Percentiles rank a stretch among this genome's conserved stretches.
These are phyloP conservation scores for Echinops telfairi DNA, from an alignment of 2,113 vertebrate genomes.

Conservation along the genomic window DNA sequence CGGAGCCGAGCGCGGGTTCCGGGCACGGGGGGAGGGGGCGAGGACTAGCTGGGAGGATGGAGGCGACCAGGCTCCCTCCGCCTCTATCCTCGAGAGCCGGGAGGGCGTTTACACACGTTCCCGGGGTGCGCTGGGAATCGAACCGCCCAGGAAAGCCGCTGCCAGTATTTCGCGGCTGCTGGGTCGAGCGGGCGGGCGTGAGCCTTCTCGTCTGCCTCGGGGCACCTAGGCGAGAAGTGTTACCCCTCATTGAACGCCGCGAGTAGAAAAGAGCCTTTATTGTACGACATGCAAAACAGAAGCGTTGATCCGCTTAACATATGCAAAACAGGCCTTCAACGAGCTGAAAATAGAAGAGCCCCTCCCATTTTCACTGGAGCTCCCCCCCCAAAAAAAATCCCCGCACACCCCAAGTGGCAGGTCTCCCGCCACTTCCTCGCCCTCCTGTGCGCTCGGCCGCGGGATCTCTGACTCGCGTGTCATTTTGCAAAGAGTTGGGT, in stretches of 20 bases:
- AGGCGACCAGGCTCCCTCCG: slow-evolving; percentile 64
- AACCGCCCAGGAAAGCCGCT: slow-evolving; percentile 71
- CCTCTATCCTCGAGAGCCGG: slow-evolving; percentile 10
- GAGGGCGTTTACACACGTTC: slow-evolving; percentile 75
- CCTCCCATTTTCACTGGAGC: slow-evolving; percentile 76
- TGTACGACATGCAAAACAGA: slow-evolving; percentile 59
- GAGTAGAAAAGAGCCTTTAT: slow-evolving; percentile 52
- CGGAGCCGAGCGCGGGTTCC: slow-evolving; percentile 76
- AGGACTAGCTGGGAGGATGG: slow-evolving; percentile 21
- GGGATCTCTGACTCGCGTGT: neutral
- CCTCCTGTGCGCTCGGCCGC: neutral
- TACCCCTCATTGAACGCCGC: slow-evolving; percentile 9
- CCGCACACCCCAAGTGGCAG: slow-evolving; percentile 31
- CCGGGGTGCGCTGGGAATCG: slow-evolving; percentile 78
- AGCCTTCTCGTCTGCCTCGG: slow-evolving; percentile 48
- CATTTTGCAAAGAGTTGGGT: slow-evolving; percentile 41
- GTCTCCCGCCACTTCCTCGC: slow-evolving; percentile 61
- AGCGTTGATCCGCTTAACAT: slow-evolving; percentile 18
- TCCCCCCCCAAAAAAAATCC: neutral
- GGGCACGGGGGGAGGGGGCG: slow-evolving; percentile 71
- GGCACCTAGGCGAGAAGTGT: slow-evolving; percentile 29
- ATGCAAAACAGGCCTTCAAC: slow-evolving; percentile 57
- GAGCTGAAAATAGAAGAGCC: slow-evolving; percentile 65
- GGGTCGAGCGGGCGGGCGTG: slow-evolving; percentile 38
- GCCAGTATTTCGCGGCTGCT: slow-evolving; percentile 66